phyloP scores from a whole-genome alignment of 2,113 vertebrate species.

The Austrofundulus limnaeus region DNA sequence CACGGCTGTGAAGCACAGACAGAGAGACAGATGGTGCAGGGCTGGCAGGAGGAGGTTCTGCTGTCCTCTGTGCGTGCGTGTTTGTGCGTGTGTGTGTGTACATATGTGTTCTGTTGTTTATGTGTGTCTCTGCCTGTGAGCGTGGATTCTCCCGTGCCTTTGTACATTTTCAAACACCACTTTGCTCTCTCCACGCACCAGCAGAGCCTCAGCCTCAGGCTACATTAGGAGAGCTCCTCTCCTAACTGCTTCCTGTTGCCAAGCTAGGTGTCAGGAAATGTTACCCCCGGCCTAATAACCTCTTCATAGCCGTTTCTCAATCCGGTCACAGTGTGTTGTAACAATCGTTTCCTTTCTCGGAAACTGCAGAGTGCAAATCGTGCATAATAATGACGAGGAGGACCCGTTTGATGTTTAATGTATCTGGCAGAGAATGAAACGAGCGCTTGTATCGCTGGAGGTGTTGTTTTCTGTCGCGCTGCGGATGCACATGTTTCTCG shows the following conservation, averaged over 20 bases:
- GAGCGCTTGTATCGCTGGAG: slow-evolving; percentile 47
- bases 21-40: slow-evolving; percentile 78
- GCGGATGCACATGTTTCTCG: slow-evolving; percentile 16
- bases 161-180: slow-evolving; percentile 63
- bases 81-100: slow-evolving; percentile 22
- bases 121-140: not conserved
- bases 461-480: slow-evolving; percentile 48
- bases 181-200: slow-evolving; percentile 58
- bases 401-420: slow-evolving; percentile 64
- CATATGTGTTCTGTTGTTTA: slow-evolving; percentile 6
- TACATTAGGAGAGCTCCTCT: slow-evolving; percentile 45
- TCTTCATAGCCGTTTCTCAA: slow-evolving; percentile 54
- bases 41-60: slow-evolving; percentile 74
- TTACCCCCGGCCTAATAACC: slow-evolving; percentile 49
- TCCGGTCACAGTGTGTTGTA: slow-evolving; percentile 42
- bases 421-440: slow-evolving; percentile 65
- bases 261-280: slow-evolving; percentile 61
- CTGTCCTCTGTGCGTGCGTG: slow-evolving; percentile 54
- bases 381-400: slow-evolving; percentile 56
- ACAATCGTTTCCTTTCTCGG: slow-evolving; percentile 52
- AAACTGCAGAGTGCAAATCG: slow-evolving; percentile 45
- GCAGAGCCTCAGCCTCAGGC: slow-evolving; percentile 41
- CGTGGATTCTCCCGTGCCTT: slow-evolving; percentile 48
- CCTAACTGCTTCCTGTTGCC: slow-evolving; percentile 52
- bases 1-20: slow-evolving; percentile 77